These are phyloP conservation scores for Halichoeres trimaculatus DNA, from an alignment of 2,113 vertebrate genomes.

Conservation along the genomic window DNA sequence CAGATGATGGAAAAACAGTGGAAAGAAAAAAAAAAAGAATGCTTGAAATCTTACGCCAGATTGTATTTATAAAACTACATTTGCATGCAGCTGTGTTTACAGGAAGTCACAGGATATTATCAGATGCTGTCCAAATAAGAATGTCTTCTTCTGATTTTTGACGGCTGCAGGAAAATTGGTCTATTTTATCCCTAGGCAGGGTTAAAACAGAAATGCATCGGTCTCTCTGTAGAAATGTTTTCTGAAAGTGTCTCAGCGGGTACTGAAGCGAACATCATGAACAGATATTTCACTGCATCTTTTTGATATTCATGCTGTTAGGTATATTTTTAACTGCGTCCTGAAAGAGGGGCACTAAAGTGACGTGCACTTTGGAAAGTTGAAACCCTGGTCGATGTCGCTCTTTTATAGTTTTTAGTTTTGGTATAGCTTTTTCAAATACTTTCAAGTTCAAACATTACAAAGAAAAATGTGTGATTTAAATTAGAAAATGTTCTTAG, in stretches of 20 bases:
- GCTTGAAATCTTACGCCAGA: no score
- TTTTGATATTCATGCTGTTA: slow-evolving; percentile 6
- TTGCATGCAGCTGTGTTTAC: not conserved
- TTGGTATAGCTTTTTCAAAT: not conserved
- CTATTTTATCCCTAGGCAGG: slow-evolving; percentile 36
- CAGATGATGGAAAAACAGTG: not conserved
- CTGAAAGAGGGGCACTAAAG: not conserved
- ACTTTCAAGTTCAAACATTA: not conserved
- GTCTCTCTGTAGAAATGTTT: slow-evolving; percentile 24
- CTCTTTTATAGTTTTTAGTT: slow-evolving; percentile 3
- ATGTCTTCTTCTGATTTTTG: slow-evolving; percentile 39
- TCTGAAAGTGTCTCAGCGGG: slow-evolving; percentile 27
- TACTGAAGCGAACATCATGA: slow-evolving; percentile 25
- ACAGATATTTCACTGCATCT: slow-evolving; percentile 23
- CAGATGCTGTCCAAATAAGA: not conserved
- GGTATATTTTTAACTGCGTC: slow-evolving; percentile 1
- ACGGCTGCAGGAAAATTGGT: slow-evolving; percentile 19
- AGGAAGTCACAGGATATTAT: not conserved
- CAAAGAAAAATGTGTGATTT: slow-evolving; percentile 7
- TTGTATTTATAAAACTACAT: not conserved
- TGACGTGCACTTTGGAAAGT: not conserved
- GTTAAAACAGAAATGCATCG: slow-evolving; percentile 5
- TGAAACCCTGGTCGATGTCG: not conserved
- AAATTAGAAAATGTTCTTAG: slow-evolving; percentile 14
- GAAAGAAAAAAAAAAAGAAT: no score